Conservation (phyloP, 92 coral and sea anemone genomes). For the Phenganax stokvisi region DNA sequence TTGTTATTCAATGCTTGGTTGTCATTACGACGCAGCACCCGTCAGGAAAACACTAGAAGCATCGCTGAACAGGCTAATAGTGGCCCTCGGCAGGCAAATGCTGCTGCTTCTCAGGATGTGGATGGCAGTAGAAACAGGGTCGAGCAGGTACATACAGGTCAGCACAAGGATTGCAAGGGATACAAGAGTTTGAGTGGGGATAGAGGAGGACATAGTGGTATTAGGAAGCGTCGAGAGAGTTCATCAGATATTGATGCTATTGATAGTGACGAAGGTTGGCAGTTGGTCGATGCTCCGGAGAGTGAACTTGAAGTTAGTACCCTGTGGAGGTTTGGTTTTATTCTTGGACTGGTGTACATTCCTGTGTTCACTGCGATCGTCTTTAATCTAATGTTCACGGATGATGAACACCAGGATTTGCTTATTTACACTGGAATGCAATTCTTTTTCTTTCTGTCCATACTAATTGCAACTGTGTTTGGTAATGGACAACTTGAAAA, state of each 20-base stretch:
- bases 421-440: constrained; percentile 17
- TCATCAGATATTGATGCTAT: too few species aligned
- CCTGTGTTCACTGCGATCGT: constrained; percentile 26
- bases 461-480: constrained; percentile 5
- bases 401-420: not conserved
- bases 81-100: not conserved
- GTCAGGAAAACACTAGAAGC: not conserved
- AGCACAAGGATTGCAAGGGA: not conserved
- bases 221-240: not conserved
- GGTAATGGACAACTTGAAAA: constrained; percentile 1
- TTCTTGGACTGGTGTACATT: constrained; percentile 18
- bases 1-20: constrained; percentile 37
- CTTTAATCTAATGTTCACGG: constrained; percentile 16
- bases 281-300: not conserved
- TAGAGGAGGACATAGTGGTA: not conserved
- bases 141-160: too few species aligned
- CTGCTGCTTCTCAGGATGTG: not conserved
- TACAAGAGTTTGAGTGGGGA: not conserved
- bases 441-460: constrained; percentile 18
- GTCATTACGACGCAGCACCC: not conserved
- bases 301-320: constrained; percentile 20
- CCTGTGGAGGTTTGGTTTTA: constrained; percentile 37
- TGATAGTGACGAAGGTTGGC: not conserved
- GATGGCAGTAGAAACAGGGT: not conserved
- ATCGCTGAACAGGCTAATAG: too few species aligned